Evolutionary conservation across 2,113 vertebrate genomes (phyloP).

Genomic region (Oreochromis tanganicae): DNA sequence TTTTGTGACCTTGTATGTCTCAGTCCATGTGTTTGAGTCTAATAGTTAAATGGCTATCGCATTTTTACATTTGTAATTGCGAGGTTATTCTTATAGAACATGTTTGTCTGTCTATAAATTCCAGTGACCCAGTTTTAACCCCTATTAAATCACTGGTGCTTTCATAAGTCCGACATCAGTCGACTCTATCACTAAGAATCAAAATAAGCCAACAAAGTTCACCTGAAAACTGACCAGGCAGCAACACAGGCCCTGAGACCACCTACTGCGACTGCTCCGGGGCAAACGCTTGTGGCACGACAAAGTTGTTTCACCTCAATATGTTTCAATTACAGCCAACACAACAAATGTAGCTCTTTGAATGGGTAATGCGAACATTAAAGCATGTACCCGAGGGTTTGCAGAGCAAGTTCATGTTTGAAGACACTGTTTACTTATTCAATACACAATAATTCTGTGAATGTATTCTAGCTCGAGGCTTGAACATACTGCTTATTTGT

Average conservation of each 20-base stretch:
- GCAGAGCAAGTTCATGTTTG: conserved; percentile 9
- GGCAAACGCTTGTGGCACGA: background rate
- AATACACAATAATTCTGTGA: conserved; percentile 42
- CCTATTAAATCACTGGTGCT: background rate
- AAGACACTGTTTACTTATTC: conserved; percentile 60
- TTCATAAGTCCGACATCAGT: background rate
- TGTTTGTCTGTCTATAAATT: background rate
- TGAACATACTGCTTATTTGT: conserved; percentile 50
- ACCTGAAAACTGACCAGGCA: background rate
- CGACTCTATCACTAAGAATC: background rate
- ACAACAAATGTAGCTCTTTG: conserved; percentile 16
- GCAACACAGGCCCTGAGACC: background rate
- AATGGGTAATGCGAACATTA: conserved; percentile 24
- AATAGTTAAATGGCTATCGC: background rate
- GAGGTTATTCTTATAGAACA: background rate
- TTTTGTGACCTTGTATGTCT: background rate
- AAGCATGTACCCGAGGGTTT: conserved; percentile 17
- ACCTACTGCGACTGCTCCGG: background rate
- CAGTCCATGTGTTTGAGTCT: background rate
- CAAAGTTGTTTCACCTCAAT: background rate
- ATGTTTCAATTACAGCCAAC: conserved; percentile 7
- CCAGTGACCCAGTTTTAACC: background rate
- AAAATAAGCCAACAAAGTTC: background rate
- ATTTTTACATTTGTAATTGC: background rate
- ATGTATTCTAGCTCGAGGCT: conserved; percentile 52